These are phyloP conservation scores for Acanthornis magna DNA, from an alignment of 2,797 vertebrate genomes.

Conservation along the genomic window DNA sequence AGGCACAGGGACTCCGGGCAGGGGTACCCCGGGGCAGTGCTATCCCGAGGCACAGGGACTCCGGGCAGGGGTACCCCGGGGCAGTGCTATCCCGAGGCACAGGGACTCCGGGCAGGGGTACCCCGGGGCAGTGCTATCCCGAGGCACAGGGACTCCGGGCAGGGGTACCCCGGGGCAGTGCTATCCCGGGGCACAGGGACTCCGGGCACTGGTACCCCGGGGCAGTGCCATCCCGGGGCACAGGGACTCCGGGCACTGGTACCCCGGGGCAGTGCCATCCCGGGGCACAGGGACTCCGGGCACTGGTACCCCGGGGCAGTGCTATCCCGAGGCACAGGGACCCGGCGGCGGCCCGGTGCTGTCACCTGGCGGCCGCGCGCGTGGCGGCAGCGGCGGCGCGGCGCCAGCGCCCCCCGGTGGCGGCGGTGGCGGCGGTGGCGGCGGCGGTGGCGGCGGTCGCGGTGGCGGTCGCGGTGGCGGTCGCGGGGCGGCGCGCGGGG, in stretches of 20 bases:
- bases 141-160: fast-evolving
- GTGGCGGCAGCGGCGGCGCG: background rate
- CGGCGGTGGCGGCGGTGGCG: too few species aligned
- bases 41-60: fast-evolving
- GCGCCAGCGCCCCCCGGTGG: too few species aligned
- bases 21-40: too few species aligned
- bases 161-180: too few species aligned
- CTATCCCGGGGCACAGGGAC: background rate
- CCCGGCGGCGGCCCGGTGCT: background rate
- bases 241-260: too few species aligned
- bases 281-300: background rate
- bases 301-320: background rate
- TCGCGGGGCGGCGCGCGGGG: background rate
- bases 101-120: background rate
- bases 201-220: too few species aligned
- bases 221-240: background rate
- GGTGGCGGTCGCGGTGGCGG: background rate
- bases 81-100: background rate
- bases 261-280: too few species aligned
- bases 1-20: background rate
- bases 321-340: background rate
- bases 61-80: too few species aligned
- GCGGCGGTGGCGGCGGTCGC: too few species aligned
- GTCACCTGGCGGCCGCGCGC: background rate
- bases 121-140: too few species aligned